These are phyloP conservation scores for Urechis unicinctus DNA, from an alignment of 2,888 invertebrate species.

Conservation along the genomic window DNA sequence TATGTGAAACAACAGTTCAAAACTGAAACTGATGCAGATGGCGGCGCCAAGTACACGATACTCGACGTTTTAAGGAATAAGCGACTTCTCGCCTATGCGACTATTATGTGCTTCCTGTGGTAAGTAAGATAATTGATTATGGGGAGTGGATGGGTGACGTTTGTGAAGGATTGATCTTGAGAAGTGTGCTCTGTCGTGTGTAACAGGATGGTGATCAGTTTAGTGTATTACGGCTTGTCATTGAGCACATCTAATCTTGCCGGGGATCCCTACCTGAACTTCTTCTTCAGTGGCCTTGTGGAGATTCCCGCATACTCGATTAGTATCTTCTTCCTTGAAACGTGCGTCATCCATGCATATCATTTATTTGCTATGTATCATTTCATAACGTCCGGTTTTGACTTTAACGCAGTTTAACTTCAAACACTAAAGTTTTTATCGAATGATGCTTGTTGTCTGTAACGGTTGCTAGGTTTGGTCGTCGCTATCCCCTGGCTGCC, in stretches of 20 bases:
- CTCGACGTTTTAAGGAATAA: constrained; percentile 20
- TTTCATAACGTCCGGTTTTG: too few species aligned
- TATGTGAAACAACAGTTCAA: too few species aligned
- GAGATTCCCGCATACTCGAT: constrained; percentile 26
- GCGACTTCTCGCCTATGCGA: constrained; percentile 16
- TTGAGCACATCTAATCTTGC: constrained; percentile 28
- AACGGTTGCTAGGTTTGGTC: constrained; percentile 18
- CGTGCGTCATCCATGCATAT: constrained; percentile 7
- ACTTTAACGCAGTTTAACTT: too few species aligned
- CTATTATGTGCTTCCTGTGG: constrained; percentile 26
- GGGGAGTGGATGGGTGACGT: too few species aligned
- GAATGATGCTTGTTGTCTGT: not conserved
- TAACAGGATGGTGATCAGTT: constrained; percentile 29
- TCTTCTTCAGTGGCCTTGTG: constrained; percentile 25
- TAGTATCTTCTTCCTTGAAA: constrained; percentile 20
- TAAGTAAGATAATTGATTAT: constrained; percentile 6
- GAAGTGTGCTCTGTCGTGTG: too few species aligned
- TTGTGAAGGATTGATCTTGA: too few species aligned
- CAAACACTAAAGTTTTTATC: not conserved
- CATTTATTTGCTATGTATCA: too few species aligned
- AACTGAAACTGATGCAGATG: too few species aligned
- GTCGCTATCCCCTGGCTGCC: constrained; percentile 20
- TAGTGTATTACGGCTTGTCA: constrained; percentile 34
- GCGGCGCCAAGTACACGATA: constrained; percentile 20
- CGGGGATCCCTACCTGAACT: constrained; percentile 30